Percentiles rank a stretch among this genome's conserved stretches.
phyloP scores from a whole-genome alignment of 2,113 vertebrate genomes.

The Notarius quadriscutis region DNA sequence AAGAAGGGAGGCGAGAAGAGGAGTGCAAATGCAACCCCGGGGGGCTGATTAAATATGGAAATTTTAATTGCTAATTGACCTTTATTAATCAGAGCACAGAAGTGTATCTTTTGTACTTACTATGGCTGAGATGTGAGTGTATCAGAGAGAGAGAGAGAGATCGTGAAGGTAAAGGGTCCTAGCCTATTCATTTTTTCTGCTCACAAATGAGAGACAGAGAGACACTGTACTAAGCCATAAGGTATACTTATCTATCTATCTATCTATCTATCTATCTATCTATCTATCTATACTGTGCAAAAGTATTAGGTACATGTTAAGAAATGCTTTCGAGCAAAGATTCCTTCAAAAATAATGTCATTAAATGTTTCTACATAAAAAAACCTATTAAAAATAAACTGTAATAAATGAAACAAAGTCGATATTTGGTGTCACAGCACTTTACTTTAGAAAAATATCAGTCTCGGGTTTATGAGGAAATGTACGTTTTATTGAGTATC shows the following conservation, averaged over 20 bases:
- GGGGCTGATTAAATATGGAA: slow-evolving; percentile 81
- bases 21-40: slow-evolving; percentile 65
- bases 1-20: slow-evolving; percentile 55
- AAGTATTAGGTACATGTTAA: too few relatives aligned
- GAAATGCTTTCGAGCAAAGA: too few relatives aligned
- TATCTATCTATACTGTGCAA: too few relatives aligned
- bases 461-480: too few relatives aligned
- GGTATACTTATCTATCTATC: neutral
- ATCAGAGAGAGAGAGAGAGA: neutral
- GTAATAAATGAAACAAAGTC: too few relatives aligned
- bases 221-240: neutral
- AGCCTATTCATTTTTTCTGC: slow-evolving; percentile 53
- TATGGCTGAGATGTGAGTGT: slow-evolving; percentile 4
- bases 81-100: slow-evolving; percentile 76
- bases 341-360: too few relatives aligned
- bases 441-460: too few relatives aligned
- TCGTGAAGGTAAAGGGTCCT: slow-evolving; percentile 12
- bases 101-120: slow-evolving; percentile 54
- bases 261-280: too few relatives aligned
- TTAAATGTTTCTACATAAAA: too few relatives aligned
- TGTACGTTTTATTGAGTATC: too few relatives aligned
- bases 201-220: slow-evolving; percentile 56
- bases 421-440: too few relatives aligned
- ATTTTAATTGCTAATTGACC: slow-evolving; percentile 81
- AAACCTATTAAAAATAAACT: too few relatives aligned